Conservation (phyloP, 1,140 invertebrate species). For the Leptoteleia sp. region DNA sequence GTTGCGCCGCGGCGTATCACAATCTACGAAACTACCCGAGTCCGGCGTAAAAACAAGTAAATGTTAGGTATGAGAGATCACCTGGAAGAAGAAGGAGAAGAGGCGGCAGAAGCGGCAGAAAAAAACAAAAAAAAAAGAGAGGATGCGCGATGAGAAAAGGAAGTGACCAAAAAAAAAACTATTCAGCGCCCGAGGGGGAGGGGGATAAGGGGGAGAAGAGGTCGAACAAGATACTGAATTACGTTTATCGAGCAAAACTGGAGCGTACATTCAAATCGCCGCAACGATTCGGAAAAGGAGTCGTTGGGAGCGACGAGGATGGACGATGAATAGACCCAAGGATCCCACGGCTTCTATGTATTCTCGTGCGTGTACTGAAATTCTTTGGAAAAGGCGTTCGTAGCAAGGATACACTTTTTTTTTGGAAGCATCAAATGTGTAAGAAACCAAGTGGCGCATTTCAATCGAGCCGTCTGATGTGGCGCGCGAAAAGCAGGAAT, state of each 20-base stretch:
- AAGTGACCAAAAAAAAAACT: constrained; percentile 35
- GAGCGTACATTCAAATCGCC: background rate
- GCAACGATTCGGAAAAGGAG: too few relatives aligned
- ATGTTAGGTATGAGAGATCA: constrained; percentile 44
- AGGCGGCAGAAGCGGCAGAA: background rate
- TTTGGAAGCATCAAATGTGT: too few relatives aligned
- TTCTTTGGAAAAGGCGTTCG: too few relatives aligned
- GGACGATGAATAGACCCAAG: too few relatives aligned
- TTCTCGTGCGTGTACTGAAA: too few relatives aligned
- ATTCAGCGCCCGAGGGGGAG: too few relatives aligned
- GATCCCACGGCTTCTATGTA: too few relatives aligned
- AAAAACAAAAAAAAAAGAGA: constrained; percentile 25
- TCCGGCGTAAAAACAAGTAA: constrained; percentile 40
- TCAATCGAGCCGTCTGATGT: too few relatives aligned
- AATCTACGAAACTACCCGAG: constrained; percentile 43
- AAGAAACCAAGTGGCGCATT: too few relatives aligned
- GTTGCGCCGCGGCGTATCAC: constrained; percentile 35
- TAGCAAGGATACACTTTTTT: too few relatives aligned
- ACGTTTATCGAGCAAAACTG: constrained; percentile 21
- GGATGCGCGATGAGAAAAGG: constrained; percentile 46
- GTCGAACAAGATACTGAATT: constrained; percentile 4
- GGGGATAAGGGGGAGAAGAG: constrained; percentile 11
- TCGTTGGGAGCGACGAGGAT: too few relatives aligned
- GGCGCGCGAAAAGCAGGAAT: too few relatives aligned
- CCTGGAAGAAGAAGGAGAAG: constrained; percentile 34